Evolutionary conservation across 2,888 invertebrate species (phyloP), one percentile per base, ranked within the genome.

Genomic region (Netelia inedita): DNA sequence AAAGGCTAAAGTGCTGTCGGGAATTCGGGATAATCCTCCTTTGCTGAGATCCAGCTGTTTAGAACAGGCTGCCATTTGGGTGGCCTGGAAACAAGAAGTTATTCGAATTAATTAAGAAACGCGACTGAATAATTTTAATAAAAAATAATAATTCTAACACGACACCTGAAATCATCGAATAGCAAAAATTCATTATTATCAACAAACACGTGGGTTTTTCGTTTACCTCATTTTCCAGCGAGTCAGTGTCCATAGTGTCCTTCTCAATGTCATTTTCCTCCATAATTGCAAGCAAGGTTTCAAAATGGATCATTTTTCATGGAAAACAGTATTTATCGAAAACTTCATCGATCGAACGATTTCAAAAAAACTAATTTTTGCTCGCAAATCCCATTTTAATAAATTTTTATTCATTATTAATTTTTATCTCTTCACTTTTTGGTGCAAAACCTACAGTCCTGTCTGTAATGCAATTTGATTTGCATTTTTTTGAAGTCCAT

Each of bases 1-100:
- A 84, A 93, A 94, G n/a, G 92, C 91, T 66, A 94, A 83, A 61
- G 89, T 89, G 41, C 93, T 92, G 59, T 94, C 94, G 23, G 94
- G 94, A 11, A 94, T 89, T 66, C 93, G 90, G 53, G 92, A 90
- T 79, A 94, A 88, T n/a, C 94, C 94, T 1, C 91, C 92, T 75
- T 91, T 93, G 87, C 92, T 92, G 75, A 94, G 91, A 87, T 94
- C 94, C 88, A 94, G 87, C 74, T 90, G 91, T 73, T 90, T 92
- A n/a, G 90, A 91, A 82, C 88, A 91, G 71, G 89, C 85, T 76
- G 92, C 87, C 83, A 88, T 86, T 81, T 91, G 91, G 55, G 88
- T 89, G 53, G 91, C 91, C 92, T 92, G 76, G 14, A 66, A 82
- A 83, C 10, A 75, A 46, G 57, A 69, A 85, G 2, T 46, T 14